Percentiles rank a stretch among this genome's conserved stretches.
Evolutionary conservation across 2,888 invertebrate species (phyloP).

Genomic region (Thecophora atra): DNA sequence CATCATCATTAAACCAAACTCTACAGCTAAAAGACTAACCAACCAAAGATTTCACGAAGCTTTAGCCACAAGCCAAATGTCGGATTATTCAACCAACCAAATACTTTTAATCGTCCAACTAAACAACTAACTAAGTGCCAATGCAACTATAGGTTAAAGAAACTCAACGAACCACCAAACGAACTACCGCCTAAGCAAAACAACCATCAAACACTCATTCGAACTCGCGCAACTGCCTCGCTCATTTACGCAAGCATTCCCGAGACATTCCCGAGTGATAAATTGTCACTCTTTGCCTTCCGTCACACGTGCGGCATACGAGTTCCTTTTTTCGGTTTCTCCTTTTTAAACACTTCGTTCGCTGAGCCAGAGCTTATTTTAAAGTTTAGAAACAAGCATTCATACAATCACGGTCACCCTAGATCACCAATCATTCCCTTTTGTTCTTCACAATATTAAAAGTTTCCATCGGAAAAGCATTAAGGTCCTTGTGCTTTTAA

Average conservation of each 20-base stretch:
- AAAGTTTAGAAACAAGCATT: not conserved
- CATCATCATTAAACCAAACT: not conserved
- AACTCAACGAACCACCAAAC: not conserved
- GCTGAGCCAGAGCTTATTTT: no score
- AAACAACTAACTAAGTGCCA: no score
- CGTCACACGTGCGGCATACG: not conserved
- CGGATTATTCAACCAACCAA: no score
- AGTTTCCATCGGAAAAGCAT: no score
- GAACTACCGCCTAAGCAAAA: not conserved
- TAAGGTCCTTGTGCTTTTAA: not conserved
- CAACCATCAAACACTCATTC: not conserved
- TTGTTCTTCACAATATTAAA: no score
- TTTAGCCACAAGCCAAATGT: no score
- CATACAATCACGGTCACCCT: not conserved
- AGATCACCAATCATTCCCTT: not conserved
- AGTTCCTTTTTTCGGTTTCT: not conserved
- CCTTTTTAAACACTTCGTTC: no score
- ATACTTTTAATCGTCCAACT: no score
- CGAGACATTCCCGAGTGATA: conserved; percentile 15
- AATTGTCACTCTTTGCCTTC: not conserved
- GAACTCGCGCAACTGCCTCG: not conserved
- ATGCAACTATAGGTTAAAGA: no score
- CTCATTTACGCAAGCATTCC: conserved; percentile 25
- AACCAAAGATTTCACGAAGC: no score
- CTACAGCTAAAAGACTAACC: not conserved